Evolutionary conservation across 1,140 invertebrate genomes (phyloP), one percentile per base, ranked within the genome.

Genomic region (Stegodyphus dumicola): DNA sequence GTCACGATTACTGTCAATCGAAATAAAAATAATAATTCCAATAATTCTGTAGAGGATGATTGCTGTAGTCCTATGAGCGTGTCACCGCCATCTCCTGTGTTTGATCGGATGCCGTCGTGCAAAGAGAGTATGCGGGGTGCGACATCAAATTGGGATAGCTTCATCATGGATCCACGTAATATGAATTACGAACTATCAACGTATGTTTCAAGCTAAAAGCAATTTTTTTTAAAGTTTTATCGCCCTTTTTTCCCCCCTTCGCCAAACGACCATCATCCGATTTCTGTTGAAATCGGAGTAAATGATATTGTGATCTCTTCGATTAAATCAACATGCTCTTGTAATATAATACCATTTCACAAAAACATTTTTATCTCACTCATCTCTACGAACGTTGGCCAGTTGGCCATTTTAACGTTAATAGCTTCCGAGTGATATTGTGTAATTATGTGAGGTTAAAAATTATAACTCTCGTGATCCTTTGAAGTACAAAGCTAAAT

Each of bases 141-240:
- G 13, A 70, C 74, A 18, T 76, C 87, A 53, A 67, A 2, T 67
- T 79, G 77, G 77, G 77, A 79, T 65, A 7, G 10, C 48, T 88
- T 89, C 66, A 87, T 87, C 49, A 77, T 89, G 88, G 89, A 90
- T 73, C 80, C 88, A 15, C 67, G 88, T 52, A 88, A 88, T 69
- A 87, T 88, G 74, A 86, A 89, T 56, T 88, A 86, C 48, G 88
- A 88, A 69, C 88, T 87, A 49, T 74, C 88, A 48, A 86, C 89
- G 54, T 90, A 88, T 86, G 89, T 90, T 48, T 88, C 89, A 84
- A 90, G 90, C 87, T 90, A 88, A 87, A 87, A 67, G 18, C 15
- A 15, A 13, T 18, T 13, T 60, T 69, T 73, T 73, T 52, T 11
- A 52, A 52, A 13, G 33, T 33, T 49, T 71, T 53, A 17, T n/a